Conservation (phyloP, 2,113 vertebrate genomes). For the Prunella himalayana region DNA sequence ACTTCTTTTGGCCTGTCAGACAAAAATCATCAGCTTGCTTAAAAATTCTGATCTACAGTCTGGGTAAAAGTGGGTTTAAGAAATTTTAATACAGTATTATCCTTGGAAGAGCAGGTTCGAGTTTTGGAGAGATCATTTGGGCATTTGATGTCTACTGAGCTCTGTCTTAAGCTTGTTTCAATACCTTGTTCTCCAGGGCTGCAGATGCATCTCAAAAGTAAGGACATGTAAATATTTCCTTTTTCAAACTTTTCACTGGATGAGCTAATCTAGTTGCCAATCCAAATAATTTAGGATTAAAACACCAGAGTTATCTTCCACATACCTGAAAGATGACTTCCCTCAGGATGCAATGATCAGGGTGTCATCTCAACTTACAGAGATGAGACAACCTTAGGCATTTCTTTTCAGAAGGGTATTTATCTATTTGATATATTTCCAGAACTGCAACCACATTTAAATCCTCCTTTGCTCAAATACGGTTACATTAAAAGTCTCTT, state of each 20-base stretch:
- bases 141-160: neutral
- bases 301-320: neutral
- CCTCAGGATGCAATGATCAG: neutral
- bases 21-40: neutral
- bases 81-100: neutral
- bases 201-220: neutral
- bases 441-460: neutral
- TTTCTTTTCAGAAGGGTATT: neutral
- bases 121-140: neutral
- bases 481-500: neutral
- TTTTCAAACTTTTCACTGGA: neutral
- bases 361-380: neutral
- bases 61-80: neutral
- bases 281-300: neutral
- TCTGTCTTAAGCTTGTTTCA: neutral
- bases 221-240: neutral
- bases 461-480: neutral
- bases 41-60: neutral
- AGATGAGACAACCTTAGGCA: neutral
- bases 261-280: neutral
- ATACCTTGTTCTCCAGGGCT: neutral
- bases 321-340: neutral
- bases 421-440: neutral
- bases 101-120: neutral
- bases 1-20: neutral